Percentiles rank a stretch among this genome's conserved stretches.
These are phyloP conservation scores for Drosophila monieri DNA, from an alignment of 2,888 invertebrate species.

Conservation along the genomic window DNA sequence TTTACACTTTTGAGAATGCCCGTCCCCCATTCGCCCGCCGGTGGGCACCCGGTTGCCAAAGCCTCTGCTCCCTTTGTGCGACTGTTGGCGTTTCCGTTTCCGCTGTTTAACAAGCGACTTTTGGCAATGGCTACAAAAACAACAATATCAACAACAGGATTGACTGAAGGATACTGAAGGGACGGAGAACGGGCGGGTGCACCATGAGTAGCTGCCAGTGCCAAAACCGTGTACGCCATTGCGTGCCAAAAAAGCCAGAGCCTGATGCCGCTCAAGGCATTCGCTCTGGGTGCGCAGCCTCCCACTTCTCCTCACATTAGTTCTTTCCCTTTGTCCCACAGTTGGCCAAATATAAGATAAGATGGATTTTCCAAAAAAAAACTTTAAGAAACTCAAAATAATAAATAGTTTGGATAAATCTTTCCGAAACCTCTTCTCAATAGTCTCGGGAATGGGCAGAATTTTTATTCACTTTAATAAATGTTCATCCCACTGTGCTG, in stretches of 20 bases:
- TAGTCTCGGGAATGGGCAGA: neutral
- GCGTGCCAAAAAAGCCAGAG: slow-evolving; percentile 72
- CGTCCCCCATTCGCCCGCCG: slow-evolving; percentile 13
- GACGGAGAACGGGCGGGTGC: slow-evolving; percentile 9
- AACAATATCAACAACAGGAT: slow-evolving; percentile 41
- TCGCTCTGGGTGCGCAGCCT: slow-evolving; percentile 17
- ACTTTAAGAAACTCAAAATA: neutral
- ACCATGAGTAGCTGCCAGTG: slow-evolving; percentile 46
- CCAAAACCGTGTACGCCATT: slow-evolving; percentile 72
- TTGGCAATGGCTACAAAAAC: slow-evolving; percentile 64
- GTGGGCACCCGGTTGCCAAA: slow-evolving; percentile 14
- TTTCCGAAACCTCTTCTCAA: neutral
- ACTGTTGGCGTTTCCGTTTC: slow-evolving; percentile 79
- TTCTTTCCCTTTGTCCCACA: neutral
- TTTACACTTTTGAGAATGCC: slow-evolving; percentile 68
- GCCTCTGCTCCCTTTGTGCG: slow-evolving; percentile 60
- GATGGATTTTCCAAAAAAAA: neutral
- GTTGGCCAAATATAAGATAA: neutral
- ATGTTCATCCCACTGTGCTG: slow-evolving; percentile 1
- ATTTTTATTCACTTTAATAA: neutral
- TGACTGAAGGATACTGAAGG: neutral
- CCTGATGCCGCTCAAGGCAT: slow-evolving; percentile 55
- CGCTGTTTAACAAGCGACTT: slow-evolving; percentile 77
- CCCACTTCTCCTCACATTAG: neutral
- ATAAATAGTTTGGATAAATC: too few relatives aligned